These are phyloP conservation scores for Hippocampus comes DNA, from an alignment of 2,113 vertebrate species.

Conservation along the genomic window DNA sequence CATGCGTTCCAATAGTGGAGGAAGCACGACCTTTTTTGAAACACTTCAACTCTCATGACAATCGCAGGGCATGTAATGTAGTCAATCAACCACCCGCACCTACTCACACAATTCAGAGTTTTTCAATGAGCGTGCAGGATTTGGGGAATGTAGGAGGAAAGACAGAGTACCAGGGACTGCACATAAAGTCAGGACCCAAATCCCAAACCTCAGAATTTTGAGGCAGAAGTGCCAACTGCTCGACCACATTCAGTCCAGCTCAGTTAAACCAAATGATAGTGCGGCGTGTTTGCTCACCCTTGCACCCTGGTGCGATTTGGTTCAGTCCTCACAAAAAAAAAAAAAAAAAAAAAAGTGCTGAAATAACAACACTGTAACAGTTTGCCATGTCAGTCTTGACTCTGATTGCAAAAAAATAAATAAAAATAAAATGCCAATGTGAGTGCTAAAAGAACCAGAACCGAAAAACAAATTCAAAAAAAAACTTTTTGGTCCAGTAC, in stretches of 20 bases:
- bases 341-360: too few species aligned
- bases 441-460: too few species aligned
- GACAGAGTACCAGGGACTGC: too few species aligned
- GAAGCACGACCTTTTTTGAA: constrained; percentile 19
- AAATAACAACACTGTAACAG: too few species aligned
- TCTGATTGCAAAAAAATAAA: too few species aligned
- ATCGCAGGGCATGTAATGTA: background rate
- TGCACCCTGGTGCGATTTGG: too few species aligned
- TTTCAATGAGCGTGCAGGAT: too few species aligned
- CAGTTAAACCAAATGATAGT: background rate
- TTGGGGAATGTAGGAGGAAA: too few species aligned
- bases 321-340: too few species aligned
- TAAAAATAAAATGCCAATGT: too few species aligned
- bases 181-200: background rate
- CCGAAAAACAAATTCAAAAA: constrained; percentile 14
- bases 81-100: constrained; percentile 10
- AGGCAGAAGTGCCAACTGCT: background rate
- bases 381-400: too few species aligned
- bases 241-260: background rate
- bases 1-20: constrained; percentile 21
- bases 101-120: too few species aligned
- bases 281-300: background rate
- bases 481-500: background rate
- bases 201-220: background rate
- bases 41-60: constrained; percentile 13